Evolutionary conservation across 2,888 invertebrate species (phyloP).

Genomic region (Rhagophthalmus giganteus): DNA sequence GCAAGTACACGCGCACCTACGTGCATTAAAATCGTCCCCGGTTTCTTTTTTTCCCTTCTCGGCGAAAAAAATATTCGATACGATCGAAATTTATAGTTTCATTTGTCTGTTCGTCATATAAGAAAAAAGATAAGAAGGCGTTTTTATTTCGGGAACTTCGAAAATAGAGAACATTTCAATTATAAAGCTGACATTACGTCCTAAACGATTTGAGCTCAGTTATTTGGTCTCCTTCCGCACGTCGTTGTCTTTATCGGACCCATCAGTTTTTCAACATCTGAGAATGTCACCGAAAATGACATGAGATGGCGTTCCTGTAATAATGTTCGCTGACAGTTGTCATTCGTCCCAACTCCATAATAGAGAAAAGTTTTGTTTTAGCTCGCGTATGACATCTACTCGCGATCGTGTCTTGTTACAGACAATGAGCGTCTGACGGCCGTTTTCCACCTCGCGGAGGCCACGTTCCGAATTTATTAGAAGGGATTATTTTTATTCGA

Average conservation of each 20-base stretch:
- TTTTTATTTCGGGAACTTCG: constrained; percentile 2
- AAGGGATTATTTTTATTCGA: too few relatives aligned
- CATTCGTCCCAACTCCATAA: constrained; percentile 51
- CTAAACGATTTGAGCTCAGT: constrained; percentile 24
- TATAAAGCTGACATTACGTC: constrained; percentile 23
- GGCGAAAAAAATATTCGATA: too few relatives aligned
- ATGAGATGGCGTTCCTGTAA: constrained; percentile 49
- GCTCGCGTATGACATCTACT: constrained; percentile 37
- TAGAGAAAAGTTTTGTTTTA: constrained; percentile 52
- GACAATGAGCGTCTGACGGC: constrained; percentile 37
- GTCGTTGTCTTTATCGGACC: constrained; percentile 37
- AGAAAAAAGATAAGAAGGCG: too few relatives aligned
- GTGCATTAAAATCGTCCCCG: too few relatives aligned
- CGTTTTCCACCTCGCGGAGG: constrained; percentile 19
- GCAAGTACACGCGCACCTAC: too few relatives aligned
- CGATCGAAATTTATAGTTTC: too few relatives aligned
- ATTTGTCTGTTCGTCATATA: not conserved
- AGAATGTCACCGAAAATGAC: constrained; percentile 45
- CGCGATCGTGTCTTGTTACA: constrained; percentile 36
- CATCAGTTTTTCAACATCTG: constrained; percentile 39
- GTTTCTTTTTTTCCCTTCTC: too few relatives aligned
- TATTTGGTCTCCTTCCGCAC: constrained; percentile 31
- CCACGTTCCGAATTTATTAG: not conserved
- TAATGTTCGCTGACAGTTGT: constrained; percentile 56
- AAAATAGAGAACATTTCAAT: constrained; percentile 22